Conservation (phyloP, 2,888 invertebrate species). For the Spodoptera picta region DNA sequence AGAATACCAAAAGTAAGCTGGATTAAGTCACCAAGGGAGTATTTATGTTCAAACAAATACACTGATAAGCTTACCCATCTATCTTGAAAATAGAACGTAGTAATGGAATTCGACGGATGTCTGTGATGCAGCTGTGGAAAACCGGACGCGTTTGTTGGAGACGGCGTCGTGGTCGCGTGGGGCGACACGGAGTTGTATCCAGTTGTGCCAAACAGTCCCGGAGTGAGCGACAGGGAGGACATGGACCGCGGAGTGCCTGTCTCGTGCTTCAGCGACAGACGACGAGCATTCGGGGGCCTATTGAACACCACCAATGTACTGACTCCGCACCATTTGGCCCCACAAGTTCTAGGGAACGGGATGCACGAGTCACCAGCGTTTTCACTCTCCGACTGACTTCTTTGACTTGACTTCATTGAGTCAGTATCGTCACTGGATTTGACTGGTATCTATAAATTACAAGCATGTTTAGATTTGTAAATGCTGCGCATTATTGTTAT, state of each 20-base stretch:
- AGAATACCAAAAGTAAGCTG: neutral
- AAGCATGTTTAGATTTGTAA: neutral
- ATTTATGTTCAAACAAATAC: neutral
- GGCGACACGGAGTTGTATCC: constrained; percentile 82
- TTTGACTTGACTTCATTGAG: constrained; percentile 83
- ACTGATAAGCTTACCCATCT: constrained; percentile 86
- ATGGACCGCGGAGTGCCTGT: constrained; percentile 92
- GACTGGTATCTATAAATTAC: constrained; percentile 82
- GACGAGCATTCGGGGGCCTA: constrained; percentile 91
- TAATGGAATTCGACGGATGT: constrained; percentile 90
- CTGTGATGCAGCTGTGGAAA: constrained; percentile 85
- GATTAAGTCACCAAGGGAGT: neutral
- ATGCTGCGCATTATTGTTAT: constrained; percentile 5
- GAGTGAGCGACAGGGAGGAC: constrained; percentile 81
- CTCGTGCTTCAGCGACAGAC: constrained; percentile 91
- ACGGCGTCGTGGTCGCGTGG: constrained; percentile 85
- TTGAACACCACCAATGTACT: constrained; percentile 96
- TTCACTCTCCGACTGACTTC: constrained; percentile 85
- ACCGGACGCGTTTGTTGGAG: constrained; percentile 83
- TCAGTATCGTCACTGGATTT: constrained; percentile 87
- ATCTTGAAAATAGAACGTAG: constrained; percentile 94
- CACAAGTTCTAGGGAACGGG: constrained; percentile 97
- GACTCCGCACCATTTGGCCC: constrained; percentile 96
- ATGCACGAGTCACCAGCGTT: constrained; percentile 93
- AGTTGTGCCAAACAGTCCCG: constrained; percentile 75